Evolutionary conservation across 2,888 invertebrate genomes (phyloP).

Genomic region (Dynastes tityus): DNA sequence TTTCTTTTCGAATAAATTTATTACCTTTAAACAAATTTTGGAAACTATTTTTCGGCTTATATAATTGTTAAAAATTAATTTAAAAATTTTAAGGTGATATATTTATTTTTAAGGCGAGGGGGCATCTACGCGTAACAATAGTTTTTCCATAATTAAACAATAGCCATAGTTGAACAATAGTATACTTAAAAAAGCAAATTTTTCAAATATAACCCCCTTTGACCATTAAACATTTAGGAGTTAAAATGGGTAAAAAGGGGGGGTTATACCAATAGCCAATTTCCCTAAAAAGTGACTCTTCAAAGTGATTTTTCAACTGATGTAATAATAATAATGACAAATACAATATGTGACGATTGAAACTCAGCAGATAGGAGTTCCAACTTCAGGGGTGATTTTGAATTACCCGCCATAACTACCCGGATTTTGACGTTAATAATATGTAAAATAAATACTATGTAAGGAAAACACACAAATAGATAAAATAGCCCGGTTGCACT

Average conservation of each 20-base stretch:
- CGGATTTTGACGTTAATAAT: constrained; percentile 54
- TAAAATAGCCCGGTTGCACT: constrained; percentile 72
- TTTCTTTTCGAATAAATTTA: not conserved
- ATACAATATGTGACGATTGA: not conserved
- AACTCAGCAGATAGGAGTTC: too few species aligned
- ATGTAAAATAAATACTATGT: constrained; percentile 56
- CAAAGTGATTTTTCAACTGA: not conserved
- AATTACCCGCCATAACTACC: not conserved
- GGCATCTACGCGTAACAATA: constrained; percentile 28
- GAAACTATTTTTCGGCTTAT: too few species aligned
- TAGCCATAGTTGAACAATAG: constrained; percentile 63
- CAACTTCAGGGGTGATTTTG: too few species aligned
- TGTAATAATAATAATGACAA: not conserved
- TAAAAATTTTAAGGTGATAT: constrained; percentile 8
- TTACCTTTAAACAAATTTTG: not conserved
- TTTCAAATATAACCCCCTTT: constrained; percentile 10
- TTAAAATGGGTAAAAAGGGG: constrained; percentile 11
- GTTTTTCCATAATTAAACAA: constrained; percentile 64
- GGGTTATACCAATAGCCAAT: constrained; percentile 57
- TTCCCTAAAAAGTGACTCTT: constrained; percentile 69
- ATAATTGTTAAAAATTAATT: too few species aligned
- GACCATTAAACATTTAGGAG: not conserved
- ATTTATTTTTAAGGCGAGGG: not conserved
- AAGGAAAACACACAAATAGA: constrained; percentile 59
- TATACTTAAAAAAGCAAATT: constrained; percentile 56